phyloP scores from a whole-genome alignment of 2,113 vertebrate species.

The Polypterus senegalus region DNA sequence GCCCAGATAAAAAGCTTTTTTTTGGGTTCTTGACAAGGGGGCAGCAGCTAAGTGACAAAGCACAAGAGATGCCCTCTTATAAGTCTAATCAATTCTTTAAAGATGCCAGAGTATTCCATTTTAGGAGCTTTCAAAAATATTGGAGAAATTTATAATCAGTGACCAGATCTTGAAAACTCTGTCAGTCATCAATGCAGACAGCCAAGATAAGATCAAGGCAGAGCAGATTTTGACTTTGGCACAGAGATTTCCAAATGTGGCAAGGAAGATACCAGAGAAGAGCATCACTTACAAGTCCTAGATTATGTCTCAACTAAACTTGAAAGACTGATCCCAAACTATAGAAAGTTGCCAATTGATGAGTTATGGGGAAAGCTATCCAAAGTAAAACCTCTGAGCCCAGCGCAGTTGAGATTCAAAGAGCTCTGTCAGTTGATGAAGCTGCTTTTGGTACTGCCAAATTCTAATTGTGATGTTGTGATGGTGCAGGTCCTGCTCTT shows the following conservation, averaged over 20 bases:
- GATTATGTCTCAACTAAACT: constrained; percentile 22
- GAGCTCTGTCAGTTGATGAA: constrained; percentile 18
- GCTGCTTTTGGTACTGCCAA: constrained; percentile 19
- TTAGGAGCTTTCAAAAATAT: constrained; percentile 20
- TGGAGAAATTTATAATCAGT: constrained; percentile 23
- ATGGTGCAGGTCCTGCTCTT: not conserved
- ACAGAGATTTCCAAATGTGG: constrained; percentile 22
- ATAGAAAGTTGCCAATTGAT: constrained; percentile 20
- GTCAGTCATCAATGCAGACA: constrained; percentile 22
- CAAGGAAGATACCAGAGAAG: constrained; percentile 13
- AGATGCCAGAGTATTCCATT: constrained; percentile 22
- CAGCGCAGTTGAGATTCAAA: constrained; percentile 18
- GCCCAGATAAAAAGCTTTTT: constrained; percentile 17
- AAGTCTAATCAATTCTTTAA: constrained; percentile 20
- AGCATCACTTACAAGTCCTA: constrained; percentile 15
- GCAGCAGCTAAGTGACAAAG: constrained; percentile 15
- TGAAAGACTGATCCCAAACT: constrained; percentile 20
- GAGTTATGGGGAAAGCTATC: constrained; percentile 23
- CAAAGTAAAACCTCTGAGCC: constrained; percentile 20
- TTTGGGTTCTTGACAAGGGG: constrained; percentile 14
- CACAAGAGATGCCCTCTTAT: constrained; percentile 14
- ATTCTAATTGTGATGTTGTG: constrained; percentile 22
- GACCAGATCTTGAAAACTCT: constrained; percentile 25
- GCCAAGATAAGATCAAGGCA: constrained; percentile 18
- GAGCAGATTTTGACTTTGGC: constrained; percentile 17